Conservation (phyloP, 2,888 invertebrate species). For the Syritta pipiens region DNA sequence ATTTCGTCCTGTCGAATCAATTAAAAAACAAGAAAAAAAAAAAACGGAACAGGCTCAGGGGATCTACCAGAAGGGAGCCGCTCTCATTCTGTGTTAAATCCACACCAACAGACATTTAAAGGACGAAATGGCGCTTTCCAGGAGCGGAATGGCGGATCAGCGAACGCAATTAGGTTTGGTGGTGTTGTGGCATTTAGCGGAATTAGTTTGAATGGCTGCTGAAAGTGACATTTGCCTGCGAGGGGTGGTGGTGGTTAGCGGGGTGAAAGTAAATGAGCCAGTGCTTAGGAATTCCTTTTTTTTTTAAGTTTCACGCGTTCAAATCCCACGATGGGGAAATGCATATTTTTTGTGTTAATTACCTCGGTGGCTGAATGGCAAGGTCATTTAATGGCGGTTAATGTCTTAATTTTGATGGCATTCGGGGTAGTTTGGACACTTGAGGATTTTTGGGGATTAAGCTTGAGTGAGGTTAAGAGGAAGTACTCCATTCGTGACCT, state of each 20-base stretch:
- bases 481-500: too few relatives aligned
- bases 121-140: slow-evolving; percentile 36
- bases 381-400: too few relatives aligned
- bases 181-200: slow-evolving; percentile 29
- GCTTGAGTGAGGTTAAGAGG: too few relatives aligned
- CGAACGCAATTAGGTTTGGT: slow-evolving; percentile 39
- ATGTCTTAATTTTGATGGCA: too few relatives aligned
- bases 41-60: slow-evolving; percentile 6
- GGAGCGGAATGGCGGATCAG: slow-evolving; percentile 48
- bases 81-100: slow-evolving; percentile 19
- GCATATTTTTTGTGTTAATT: too few relatives aligned
- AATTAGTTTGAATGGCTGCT: slow-evolving; percentile 31
- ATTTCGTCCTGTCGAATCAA: slow-evolving; percentile 55
- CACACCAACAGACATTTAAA: slow-evolving; percentile 43
- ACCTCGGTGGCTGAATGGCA: too few relatives aligned
- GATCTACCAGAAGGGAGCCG: slow-evolving; percentile 3
- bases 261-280: too few relatives aligned
- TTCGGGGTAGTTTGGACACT: too few relatives aligned
- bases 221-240: not conserved
- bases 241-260: not conserved
- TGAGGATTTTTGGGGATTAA: too few relatives aligned
- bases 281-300: too few relatives aligned
- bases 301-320: too few relatives aligned
- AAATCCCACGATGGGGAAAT: too few relatives aligned
- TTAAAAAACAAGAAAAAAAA: slow-evolving; percentile 26